Conservation (phyloP, 2,113 vertebrate genomes). For the Trogon surrucura region DNA sequence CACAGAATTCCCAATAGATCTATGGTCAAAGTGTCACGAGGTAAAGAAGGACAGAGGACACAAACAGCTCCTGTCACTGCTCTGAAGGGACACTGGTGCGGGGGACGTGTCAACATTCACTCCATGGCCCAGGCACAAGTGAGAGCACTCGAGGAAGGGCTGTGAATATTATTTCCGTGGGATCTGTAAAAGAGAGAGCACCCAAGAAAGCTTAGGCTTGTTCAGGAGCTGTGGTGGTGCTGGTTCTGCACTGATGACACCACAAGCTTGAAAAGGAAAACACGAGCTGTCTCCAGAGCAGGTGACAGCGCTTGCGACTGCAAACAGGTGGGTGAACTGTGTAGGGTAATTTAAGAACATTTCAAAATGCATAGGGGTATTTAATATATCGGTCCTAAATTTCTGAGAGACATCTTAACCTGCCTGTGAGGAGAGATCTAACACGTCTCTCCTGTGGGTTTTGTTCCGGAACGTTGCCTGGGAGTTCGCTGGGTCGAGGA, state of each 20-base stretch:
- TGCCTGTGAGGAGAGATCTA: not conserved
- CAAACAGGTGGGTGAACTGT: not conserved
- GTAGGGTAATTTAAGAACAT: not conserved
- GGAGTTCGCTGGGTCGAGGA: not conserved
- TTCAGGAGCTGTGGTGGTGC: not conserved
- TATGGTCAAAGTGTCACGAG: not conserved
- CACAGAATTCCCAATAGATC: not conserved
- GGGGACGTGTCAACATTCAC: not conserved
- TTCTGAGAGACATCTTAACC: not conserved
- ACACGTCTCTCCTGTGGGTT: not conserved
- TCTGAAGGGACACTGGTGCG: not conserved
- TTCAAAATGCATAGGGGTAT: not conserved
- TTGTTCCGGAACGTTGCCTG: not conserved
- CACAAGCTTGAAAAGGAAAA: not conserved
- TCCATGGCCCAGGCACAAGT: not conserved
- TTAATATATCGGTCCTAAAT: not conserved
- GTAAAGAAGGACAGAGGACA: not conserved
- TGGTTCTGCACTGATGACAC: not conserved
- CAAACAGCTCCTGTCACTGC: not conserved
- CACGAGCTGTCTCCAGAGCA: not conserved
- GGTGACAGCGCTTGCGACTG: not conserved
- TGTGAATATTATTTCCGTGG: not conserved
- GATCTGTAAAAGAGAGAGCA: not conserved
- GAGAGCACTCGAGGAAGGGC: not conserved
- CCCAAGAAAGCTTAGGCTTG: not conserved